These are phyloP conservation scores for Triops longicaudatus DNA, from an alignment of 1,140 invertebrate species.

Conservation along the genomic window DNA sequence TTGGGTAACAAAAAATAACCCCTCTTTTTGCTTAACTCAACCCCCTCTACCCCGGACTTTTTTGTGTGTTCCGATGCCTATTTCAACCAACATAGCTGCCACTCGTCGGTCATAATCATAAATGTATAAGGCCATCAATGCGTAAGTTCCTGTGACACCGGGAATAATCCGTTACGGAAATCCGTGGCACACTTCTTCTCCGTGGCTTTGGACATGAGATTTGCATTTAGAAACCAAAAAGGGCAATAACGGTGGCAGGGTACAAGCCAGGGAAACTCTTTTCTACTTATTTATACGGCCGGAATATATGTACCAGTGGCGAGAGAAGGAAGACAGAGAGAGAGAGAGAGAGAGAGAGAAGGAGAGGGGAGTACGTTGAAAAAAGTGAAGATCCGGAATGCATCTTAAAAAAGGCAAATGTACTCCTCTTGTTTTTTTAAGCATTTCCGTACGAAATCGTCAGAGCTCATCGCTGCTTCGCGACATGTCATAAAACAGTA, in stretches of 20 bases:
- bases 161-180: conserved; percentile 15
- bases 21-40: not conserved
- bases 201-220: conserved; percentile 11
- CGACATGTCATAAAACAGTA: conserved; percentile 8
- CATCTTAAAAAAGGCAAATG: not conserved
- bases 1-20: not conserved
- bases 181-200: conserved; percentile 10
- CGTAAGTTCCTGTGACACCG: conserved; percentile 9
- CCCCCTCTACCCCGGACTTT: not conserved
- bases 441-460: conserved; percentile 1
- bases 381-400: not conserved
- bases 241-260: not conserved
- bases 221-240: conserved; percentile 15
- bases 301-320: not conserved
- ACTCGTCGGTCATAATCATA: conserved; percentile 8
- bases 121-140: conserved; percentile 12
- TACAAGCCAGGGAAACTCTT: not conserved
- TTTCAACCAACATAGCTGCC: not conserved
- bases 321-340: not conserved
- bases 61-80: no score
- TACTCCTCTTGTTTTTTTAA: not conserved
- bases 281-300: not conserved
- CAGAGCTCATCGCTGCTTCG: not conserved
- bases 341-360: not conserved
- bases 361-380: not conserved